Evolutionary conservation across 1,140 invertebrate species (phyloP).

Genomic region (Eupeodes corollae): DNA sequence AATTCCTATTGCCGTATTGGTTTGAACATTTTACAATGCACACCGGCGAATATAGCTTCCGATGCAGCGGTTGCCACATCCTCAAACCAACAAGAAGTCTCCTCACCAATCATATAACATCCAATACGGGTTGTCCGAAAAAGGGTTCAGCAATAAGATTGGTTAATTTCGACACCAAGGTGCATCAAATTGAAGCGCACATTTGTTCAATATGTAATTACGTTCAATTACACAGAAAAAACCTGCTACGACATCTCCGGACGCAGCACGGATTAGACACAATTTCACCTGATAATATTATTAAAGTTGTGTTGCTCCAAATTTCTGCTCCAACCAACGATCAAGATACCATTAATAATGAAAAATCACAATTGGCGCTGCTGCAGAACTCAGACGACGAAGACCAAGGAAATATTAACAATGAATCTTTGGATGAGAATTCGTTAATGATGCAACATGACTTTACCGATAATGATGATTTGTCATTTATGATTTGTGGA

Average conservation of each 20-base stretch:
- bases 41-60: constrained; percentile 10
- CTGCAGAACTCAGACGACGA: background rate
- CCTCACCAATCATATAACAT: constrained; percentile 1
- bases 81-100: constrained; percentile 4
- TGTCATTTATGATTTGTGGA: constrained; percentile 9
- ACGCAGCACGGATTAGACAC: constrained; percentile 4
- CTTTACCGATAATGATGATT: constrained; percentile 2
- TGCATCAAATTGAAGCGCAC: constrained; percentile 3
- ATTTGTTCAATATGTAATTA: constrained; percentile 8
- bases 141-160: background rate
- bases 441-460: background rate
- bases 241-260: constrained; percentile 8
- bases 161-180: constrained; percentile 2
- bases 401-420: background rate
- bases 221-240: constrained; percentile 5
- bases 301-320: constrained; percentile 5
- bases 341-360: background rate
- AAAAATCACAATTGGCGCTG: background rate
- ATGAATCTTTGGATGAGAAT: background rate
- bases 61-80: constrained; percentile 5
- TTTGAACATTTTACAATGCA: constrained; percentile 10
- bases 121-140: constrained; percentile 1
- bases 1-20: constrained; percentile 8
- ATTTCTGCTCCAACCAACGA: background rate
- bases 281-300: constrained; percentile 3